phyloP scores from a whole-genome alignment of 2,113 vertebrate species.

The Colius striatus region DNA sequence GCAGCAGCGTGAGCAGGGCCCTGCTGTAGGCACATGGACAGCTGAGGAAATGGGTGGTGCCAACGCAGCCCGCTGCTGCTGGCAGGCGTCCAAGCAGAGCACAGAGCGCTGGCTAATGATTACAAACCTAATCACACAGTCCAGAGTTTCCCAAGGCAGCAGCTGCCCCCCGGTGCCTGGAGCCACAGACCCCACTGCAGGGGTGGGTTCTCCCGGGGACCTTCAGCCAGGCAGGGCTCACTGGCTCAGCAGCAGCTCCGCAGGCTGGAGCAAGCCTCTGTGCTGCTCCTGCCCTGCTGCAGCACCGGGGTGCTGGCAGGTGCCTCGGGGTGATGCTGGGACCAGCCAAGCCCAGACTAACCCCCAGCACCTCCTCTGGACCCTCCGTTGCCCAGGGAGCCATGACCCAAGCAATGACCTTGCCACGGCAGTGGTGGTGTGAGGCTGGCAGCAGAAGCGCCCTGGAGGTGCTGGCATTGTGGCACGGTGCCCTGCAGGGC shows the following conservation, averaged over 20 bases:
- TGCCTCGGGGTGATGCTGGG: background rate
- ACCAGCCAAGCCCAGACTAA: background rate
- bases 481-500: background rate
- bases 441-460: background rate
- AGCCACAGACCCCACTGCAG: background rate
- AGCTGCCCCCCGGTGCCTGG: background rate
- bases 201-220: accelerated
- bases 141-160: constrained; percentile 16
- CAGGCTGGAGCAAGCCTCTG: background rate
- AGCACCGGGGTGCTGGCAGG: accelerated
- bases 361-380: accelerated
- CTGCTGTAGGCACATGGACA: background rate
- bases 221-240: background rate
- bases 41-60: background rate
- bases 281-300: accelerated
- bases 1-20: background rate
- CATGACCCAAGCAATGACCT: accelerated
- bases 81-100: background rate
- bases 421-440: too few relatives aligned
- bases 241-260: background rate
- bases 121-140: background rate
- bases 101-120: constrained; percentile 18
- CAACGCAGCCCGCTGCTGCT: background rate
- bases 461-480: accelerated
- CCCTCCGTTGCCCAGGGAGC: background rate